phyloP scores from a whole-genome alignment of 2,113 vertebrate genomes.

The Tyrannus savana region DNA sequence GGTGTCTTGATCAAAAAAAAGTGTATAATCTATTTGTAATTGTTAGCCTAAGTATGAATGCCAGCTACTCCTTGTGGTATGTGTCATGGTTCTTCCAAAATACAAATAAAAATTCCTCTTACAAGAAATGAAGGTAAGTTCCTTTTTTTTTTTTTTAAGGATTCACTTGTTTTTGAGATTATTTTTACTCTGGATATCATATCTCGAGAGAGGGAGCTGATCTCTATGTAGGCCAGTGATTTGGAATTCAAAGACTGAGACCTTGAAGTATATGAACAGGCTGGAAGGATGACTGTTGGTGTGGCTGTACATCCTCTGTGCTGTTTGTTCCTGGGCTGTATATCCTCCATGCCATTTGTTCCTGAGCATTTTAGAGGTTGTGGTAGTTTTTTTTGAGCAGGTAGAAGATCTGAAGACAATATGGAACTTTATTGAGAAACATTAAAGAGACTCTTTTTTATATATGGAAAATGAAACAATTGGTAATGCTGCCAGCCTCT shows the following conservation, averaged over 20 bases:
- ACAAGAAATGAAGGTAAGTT: not conserved
- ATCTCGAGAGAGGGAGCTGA: not conserved
- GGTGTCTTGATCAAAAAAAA: not conserved
- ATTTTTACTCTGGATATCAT: not conserved
- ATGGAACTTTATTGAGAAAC: not conserved
- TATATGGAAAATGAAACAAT: not conserved
- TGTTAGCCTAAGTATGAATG: not conserved
- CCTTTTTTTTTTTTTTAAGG: not conserved
- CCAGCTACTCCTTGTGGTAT: not conserved
- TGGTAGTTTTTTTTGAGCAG: not conserved
- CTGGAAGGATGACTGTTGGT: not conserved
- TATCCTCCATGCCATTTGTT: not conserved
- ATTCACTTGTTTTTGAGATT: not conserved
- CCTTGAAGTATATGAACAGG: not conserved
- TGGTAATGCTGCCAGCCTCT: not conserved
- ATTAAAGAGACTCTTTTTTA: not conserved
- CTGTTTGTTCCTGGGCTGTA: not conserved
- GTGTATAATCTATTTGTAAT: not conserved
- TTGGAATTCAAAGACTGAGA: not conserved
- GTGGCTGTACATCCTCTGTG: not conserved
- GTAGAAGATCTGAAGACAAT: not conserved
- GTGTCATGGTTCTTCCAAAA: conserved; percentile 6
- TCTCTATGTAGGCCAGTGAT: not conserved
- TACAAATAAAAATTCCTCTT: not conserved
- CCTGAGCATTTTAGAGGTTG: not conserved